phyloP scores from a whole-genome alignment of 2,113 vertebrate species.

The Scopus umbretta region DNA sequence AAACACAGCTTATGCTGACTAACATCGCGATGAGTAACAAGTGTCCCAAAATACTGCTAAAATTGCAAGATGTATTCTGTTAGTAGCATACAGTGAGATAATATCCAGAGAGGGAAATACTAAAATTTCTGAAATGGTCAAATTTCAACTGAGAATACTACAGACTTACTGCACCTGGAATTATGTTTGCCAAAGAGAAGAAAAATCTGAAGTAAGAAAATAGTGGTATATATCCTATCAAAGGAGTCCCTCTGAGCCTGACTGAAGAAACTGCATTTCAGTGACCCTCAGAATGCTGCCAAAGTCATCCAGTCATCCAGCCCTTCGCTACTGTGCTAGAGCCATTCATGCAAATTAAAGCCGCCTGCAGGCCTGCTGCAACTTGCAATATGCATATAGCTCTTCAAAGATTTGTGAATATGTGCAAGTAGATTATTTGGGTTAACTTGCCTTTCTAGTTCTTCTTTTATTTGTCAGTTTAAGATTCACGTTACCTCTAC shows the following conservation, averaged over 20 bases:
- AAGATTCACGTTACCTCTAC: neutral
- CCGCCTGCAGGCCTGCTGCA: conserved; percentile 48
- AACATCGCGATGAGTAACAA: neutral
- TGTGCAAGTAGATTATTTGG: neutral
- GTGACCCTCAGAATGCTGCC: conserved; percentile 16
- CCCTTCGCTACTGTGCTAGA: neutral
- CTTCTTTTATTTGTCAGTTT: conserved; percentile 1
- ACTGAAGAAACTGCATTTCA: conserved; percentile 30
- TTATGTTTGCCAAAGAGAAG: neutral
- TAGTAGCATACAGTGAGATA: neutral
- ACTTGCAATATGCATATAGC: conserved; percentile 27
- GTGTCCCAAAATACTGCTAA: neutral
- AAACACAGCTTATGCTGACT: neutral
- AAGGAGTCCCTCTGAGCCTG: neutral
- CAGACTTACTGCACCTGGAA: neutral
- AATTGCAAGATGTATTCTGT: neutral
- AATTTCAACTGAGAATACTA: neutral
- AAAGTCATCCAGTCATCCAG: conserved; percentile 37
- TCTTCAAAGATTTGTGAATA: conserved; percentile 39
- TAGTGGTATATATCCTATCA: neutral
- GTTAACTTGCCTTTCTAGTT: neutral
- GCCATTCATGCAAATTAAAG: conserved; percentile 58
- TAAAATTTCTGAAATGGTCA: neutral
- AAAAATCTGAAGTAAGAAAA: neutral
- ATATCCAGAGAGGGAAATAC: neutral